Conservation (phyloP, 2,113 vertebrate genomes). For the Nestor notabilis region DNA sequence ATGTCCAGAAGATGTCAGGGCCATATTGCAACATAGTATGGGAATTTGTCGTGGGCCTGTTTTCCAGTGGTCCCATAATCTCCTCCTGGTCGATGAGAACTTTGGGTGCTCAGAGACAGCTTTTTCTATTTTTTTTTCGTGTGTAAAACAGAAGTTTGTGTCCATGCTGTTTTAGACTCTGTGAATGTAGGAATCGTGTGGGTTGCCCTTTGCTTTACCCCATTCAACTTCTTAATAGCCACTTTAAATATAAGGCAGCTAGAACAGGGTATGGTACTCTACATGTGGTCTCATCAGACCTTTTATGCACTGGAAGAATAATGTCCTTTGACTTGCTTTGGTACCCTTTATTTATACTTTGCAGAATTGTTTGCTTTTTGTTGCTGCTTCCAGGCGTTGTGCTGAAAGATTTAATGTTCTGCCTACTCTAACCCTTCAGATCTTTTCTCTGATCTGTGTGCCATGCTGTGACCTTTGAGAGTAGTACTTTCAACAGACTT, state of each 20-base stretch:
- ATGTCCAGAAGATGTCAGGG: neutral
- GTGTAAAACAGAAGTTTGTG: neutral
- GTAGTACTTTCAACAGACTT: neutral
- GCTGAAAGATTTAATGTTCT: neutral
- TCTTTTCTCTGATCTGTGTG: neutral
- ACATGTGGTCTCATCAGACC: neutral
- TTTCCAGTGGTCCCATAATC: neutral
- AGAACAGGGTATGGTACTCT: neutral
- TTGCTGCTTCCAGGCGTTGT: neutral
- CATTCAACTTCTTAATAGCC: neutral
- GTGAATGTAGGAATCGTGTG: neutral
- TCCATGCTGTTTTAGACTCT: neutral
- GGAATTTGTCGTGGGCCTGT: neutral
- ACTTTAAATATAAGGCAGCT: neutral
- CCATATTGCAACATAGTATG: neutral
- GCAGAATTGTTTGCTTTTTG: neutral
- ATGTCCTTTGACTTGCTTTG: neutral
- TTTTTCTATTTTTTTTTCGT: neutral
- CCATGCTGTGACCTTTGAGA: neutral
- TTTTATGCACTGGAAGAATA: neutral
- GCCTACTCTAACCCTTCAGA: neutral
- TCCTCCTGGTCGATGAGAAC: neutral
- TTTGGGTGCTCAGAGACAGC: neutral
- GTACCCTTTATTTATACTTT: neutral
- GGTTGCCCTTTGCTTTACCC: slow-evolving; percentile 9